phyloP scores from a whole-genome alignment of 2,888 invertebrate genomes.

The Orthosia gracilis region DNA sequence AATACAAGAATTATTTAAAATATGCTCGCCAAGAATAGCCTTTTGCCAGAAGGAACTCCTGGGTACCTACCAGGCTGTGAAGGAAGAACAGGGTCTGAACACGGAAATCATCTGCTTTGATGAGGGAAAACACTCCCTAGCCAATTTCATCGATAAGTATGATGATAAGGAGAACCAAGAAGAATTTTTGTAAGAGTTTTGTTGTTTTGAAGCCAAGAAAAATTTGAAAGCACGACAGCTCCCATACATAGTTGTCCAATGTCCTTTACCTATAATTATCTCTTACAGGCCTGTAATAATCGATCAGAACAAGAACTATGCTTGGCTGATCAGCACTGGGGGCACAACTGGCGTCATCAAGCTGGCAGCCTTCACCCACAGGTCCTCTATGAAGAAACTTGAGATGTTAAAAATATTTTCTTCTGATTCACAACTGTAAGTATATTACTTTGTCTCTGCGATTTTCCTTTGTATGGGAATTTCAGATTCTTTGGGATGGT shows the following conservation, averaged over 20 bases:
- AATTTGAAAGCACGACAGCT: too few relatives aligned
- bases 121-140: constrained; percentile 74
- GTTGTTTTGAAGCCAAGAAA: not conserved
- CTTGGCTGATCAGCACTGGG: constrained; percentile 79
- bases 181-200: constrained; percentile 76
- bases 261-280: not conserved
- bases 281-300: constrained; percentile 76
- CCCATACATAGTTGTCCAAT: too few relatives aligned
- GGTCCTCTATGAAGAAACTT: constrained; percentile 64
- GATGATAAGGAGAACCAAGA: constrained; percentile 67
- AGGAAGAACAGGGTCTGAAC: constrained; percentile 71
- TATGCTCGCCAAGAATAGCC: constrained; percentile 78
- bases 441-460: not conserved
- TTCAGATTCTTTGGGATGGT: not conserved
- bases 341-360: constrained; percentile 82
- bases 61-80: constrained; percentile 69
- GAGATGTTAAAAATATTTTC: constrained; percentile 21
- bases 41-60: constrained; percentile 78
- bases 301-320: constrained; percentile 74
- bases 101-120: constrained; percentile 78
- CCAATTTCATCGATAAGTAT: constrained; percentile 72
- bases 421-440: constrained; percentile 6
- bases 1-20: constrained; percentile 75
- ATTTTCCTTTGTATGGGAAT: not conserved
- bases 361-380: constrained; percentile 79